Base-by-base conservation (phyloP, 1,140 invertebrate species). In the Aphaenogaster ashmeadi region DNA sequence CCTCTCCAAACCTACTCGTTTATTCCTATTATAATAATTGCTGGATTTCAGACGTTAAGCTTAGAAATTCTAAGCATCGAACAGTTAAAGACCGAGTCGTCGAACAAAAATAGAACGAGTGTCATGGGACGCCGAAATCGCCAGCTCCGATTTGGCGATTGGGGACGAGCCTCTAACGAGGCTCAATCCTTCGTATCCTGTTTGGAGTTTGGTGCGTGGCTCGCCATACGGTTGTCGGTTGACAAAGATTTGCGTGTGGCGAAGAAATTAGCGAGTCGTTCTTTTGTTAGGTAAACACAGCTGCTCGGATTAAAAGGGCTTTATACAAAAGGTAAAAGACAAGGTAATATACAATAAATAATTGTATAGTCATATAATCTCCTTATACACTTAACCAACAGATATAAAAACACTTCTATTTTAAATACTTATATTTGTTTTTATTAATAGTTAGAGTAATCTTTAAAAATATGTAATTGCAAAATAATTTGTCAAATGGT, bases 181-280 rank as follows among this genome's bases (percentile, higher is more conserved):
- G 4, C 54, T 86, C 83, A 88, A 86, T 86, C 62, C 74, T 86
- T 86, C 54, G 74, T 79, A 78, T 79, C 72, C 83, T 86, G 72
- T 86, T 52, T 86, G 66, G 83, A 77, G 81, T 88, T 79, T 79
- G 41, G 47, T 66, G 21, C 15, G 50, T 54, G 47, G 44, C 47
- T 78, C 75, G 33, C 38, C 11, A 75, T 79, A 75, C 47, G 44
- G 58, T 74, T 64, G 71, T 41, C 54, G 33, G 27, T 86, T 56
- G 74, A 64, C 36, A 44, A 77, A 78, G 44, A 54, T 79, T 86
- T 56, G 47, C 58, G 72, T 58, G 60, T 74, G 38, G 38, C 60
- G 8, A 64, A 66, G 27, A 52, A 67, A 86, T 86, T 66, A 66
- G 74, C 36, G n/a, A 60, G 27, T 75, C 69, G 47, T 54, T 80